Evolutionary conservation across 35 echinoderm and acorn worm genomes (phyloP).

Genomic region (Apostichopus parvimensis): DNA sequence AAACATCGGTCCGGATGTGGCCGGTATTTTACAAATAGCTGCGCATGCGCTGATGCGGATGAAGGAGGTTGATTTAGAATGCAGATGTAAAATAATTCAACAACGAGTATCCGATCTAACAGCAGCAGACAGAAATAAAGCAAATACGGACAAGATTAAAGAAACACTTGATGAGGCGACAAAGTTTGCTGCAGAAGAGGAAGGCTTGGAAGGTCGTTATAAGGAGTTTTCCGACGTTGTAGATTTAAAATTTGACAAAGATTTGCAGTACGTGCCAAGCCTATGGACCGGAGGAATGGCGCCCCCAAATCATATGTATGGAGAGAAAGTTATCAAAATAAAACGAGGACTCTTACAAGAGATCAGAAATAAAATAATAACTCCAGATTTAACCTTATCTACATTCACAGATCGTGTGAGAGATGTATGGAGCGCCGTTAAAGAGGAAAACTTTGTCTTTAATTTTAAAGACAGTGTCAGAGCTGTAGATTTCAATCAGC

Average conservation of each 20-base stretch:
- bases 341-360: background rate
- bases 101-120: no score
- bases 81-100: no score
- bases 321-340: background rate
- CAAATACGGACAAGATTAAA: no score
- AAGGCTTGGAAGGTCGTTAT: no score
- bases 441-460: constrained; percentile 45
- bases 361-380: background rate
- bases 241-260: background rate
- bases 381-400: background rate
- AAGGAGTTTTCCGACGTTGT: no score
- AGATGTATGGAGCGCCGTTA: constrained; percentile 48
- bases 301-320: constrained; percentile 38
- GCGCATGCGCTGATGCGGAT: background rate
- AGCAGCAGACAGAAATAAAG: no score
- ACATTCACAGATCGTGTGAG: constrained; percentile 4
- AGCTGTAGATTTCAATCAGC: constrained; percentile 16
- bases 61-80: constrained; percentile 15
- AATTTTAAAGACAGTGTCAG: constrained; percentile 51
- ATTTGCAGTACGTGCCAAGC: background rate
- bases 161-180: no score
- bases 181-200: no score
- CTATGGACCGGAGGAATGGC: constrained; percentile 8
- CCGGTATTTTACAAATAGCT: background rate
- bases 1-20: no score